These are phyloP conservation scores for Netelia fuscicornis DNA, from an alignment of 2,888 invertebrate genomes.

Conservation along the genomic window DNA sequence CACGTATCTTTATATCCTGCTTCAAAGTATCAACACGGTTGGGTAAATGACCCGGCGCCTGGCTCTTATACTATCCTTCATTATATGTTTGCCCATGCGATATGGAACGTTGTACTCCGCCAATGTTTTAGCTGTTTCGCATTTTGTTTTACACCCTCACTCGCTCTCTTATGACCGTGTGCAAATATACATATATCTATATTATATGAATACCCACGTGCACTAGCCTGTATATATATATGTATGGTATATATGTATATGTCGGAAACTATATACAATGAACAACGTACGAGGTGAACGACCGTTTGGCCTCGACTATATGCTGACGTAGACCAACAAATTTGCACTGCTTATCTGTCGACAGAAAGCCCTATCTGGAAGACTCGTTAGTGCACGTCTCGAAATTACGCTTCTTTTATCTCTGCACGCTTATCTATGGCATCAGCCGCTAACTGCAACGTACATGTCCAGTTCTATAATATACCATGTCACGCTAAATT, in stretches of 20 bases:
- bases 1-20: constrained; percentile 66
- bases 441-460: background rate
- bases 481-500: too few species aligned
- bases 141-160: constrained; percentile 29
- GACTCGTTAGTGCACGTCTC: constrained; percentile 27
- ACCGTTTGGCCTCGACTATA: constrained; percentile 30
- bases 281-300: background rate
- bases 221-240: background rate
- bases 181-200: background rate
- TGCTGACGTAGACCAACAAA: constrained; percentile 73
- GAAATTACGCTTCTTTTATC: constrained; percentile 31
- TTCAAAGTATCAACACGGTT: constrained; percentile 33
- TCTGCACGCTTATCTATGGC: background rate
- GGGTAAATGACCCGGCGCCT: constrained; percentile 63
- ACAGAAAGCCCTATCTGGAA: constrained; percentile 60
- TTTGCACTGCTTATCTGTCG: constrained; percentile 80
- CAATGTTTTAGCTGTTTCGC: constrained; percentile 68
- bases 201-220: background rate
- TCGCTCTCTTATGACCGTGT: constrained; percentile 3
- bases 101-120: constrained; percentile 68
- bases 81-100: constrained; percentile 52
- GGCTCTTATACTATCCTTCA: constrained; percentile 33
- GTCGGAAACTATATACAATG: constrained; percentile 5
- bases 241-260: background rate
- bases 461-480: background rate